Conservation (phyloP, 2,113 vertebrate genomes). For the Aptenodytes patagonicus region DNA sequence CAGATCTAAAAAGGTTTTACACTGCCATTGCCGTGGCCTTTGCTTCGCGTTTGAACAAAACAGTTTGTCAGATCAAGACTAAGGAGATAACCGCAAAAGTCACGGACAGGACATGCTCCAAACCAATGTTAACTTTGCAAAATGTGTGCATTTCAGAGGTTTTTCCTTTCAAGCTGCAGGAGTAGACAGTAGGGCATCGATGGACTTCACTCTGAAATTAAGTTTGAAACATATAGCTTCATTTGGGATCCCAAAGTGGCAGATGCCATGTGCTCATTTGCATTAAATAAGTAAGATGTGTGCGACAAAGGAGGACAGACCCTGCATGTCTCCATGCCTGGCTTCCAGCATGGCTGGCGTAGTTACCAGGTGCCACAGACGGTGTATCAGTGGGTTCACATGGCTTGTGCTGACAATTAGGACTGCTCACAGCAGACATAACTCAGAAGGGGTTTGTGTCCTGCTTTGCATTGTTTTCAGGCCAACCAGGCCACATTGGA, state of each 20-base stretch:
- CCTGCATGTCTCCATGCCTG: neutral
- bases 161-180: neutral
- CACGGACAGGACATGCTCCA: accelerated
- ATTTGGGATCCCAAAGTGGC: neutral
- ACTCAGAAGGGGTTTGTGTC: neutral
- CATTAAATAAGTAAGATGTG: neutral
- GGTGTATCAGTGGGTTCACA: accelerated
- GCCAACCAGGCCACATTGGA: neutral
- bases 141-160: neutral
- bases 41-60: neutral
- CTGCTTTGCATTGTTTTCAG: neutral
- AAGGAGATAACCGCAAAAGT: neutral
- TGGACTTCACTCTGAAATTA: neutral
- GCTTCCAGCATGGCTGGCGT: neutral
- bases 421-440: neutral
- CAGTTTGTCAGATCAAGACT: too few species aligned
- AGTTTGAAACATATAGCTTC: neutral
- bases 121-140: accelerated
- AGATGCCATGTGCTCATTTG: neutral
- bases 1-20: neutral
- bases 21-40: neutral
- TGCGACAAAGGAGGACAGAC: neutral
- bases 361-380: neutral
- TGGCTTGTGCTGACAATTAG: neutral
- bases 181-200: neutral